Conservation (phyloP, 2,113 vertebrate genomes). For the Salvelinus alpinus region DNA sequence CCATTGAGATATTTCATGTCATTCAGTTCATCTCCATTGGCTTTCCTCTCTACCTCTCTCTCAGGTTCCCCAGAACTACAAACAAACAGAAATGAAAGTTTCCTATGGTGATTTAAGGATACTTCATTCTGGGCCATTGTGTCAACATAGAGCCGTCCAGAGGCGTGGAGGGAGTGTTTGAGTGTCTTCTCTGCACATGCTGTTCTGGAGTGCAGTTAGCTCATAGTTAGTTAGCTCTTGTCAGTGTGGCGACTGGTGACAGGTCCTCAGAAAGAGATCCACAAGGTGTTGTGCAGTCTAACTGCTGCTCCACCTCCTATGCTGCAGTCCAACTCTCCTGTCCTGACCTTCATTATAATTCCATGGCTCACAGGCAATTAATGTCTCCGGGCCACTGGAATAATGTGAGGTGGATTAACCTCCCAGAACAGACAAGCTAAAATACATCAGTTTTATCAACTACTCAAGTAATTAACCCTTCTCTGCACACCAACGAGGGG, state of each 20-base stretch:
- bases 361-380: slow-evolving; percentile 53
- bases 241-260: background rate
- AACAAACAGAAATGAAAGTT: too few relatives aligned
- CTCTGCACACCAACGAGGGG: slow-evolving; percentile 45
- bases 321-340: slow-evolving; percentile 15
- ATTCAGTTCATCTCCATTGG: too few relatives aligned
- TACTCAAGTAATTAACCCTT: slow-evolving; percentile 40
- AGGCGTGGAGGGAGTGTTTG: too few relatives aligned
- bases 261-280: background rate
- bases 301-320: background rate
- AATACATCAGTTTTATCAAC: slow-evolving; percentile 49
- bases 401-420: slow-evolving; percentile 64
- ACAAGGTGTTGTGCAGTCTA: background rate
- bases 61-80: too few relatives aligned
- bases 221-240: background rate
- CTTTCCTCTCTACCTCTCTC: too few relatives aligned
- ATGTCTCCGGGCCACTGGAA: slow-evolving; percentile 40
- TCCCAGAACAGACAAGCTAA: slow-evolving; percentile 27
- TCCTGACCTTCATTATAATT: slow-evolving; percentile 69
- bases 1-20: too few relatives aligned
- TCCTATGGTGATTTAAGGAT: too few relatives aligned
- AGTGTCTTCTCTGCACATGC: too few relatives aligned
- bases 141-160: too few relatives aligned
- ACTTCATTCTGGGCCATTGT: too few relatives aligned
- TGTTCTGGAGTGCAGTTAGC: background rate